Base-by-base conservation (phyloP, 2,797 vertebrate genomes). In the Gorsachius magnificus region DNA sequence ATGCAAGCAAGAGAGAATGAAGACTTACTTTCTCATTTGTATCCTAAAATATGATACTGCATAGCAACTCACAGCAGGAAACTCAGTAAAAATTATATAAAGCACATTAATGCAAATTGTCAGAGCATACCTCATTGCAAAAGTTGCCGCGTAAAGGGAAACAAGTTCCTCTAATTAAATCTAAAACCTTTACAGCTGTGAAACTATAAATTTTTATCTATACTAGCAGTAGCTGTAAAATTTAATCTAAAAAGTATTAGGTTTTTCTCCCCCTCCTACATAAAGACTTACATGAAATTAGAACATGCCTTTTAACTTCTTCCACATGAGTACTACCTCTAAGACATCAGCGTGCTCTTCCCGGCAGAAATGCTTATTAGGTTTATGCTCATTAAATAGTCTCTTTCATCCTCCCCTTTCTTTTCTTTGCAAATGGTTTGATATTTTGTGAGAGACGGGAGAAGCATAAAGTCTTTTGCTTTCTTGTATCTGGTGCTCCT, bases 91-190 rank as follows among this genome's bases (percentile, higher is more conserved):
- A 97, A 94, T 92, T 96, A 95, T 83, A 94, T 95, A 95, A 97
- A 95, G 48, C 75, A 90, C 51, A 87, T 94, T 96, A 93, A 96
- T 97, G 96, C 70, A 97, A 97, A 96, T 97, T 96, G 88, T 93
- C 58, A 92, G 74, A 96, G 74, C 70, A 88, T 92, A 96, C 82
- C 90, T 97, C 85, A 28, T 4, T 88, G 89, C 63, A 89, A 83
- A 98, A 97, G 89, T 95, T 96, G 85, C 87, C 76, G 5, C 86
- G 80, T 87, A 95, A 96, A 97, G 77, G 89, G 87, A 98, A 97
- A 96, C 78, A 93, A 93, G 90, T 97, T 97, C 82, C 45, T 94
- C 96, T 97, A 98, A 98, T 98, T 97, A 98, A 98, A 97, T 97
- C 89, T 95, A 96, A 98, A 96, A 93, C 89, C 82, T 97, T 95